phyloP scores from a whole-genome alignment of 1,140 invertebrate genomes.

The Pseudomyrmex sp. region DNA sequence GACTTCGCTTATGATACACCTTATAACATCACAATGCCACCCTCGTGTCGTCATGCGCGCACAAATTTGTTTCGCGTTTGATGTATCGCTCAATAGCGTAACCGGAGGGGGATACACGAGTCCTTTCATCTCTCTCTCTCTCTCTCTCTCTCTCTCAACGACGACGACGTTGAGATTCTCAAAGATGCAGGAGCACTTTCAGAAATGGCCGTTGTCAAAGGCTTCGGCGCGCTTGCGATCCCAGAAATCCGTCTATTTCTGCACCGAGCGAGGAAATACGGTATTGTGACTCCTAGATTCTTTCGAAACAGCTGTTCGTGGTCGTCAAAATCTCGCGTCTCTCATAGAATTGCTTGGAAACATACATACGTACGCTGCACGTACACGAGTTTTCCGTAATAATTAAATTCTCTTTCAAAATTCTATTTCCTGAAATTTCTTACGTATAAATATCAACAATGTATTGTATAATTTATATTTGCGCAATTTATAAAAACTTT shows the following conservation, averaged over 20 bases:
- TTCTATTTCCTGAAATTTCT: neutral
- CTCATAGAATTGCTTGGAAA: neutral
- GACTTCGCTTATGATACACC: constrained; percentile 49
- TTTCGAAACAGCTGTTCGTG: constrained; percentile 17
- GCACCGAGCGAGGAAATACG: constrained; percentile 7
- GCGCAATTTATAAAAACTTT: too few species aligned
- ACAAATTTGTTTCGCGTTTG: constrained; percentile 58
- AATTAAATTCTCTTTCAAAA: constrained; percentile 26
- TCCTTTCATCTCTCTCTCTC: constrained; percentile 35
- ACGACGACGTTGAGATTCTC: constrained; percentile 37
- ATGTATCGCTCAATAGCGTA: constrained; percentile 48
- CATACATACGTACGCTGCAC: neutral
- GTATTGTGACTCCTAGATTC: constrained; percentile 13
- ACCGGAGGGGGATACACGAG: constrained; percentile 23
- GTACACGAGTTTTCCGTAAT: neutral
- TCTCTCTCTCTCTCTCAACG: constrained; percentile 1
- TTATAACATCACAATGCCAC: constrained; percentile 52
- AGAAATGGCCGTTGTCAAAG: constrained; percentile 52
- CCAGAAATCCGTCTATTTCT: constrained; percentile 50
- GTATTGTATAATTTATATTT: too few species aligned
- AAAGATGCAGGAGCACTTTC: constrained; percentile 51
- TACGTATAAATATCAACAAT: neutral
- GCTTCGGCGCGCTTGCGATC: constrained; percentile 16
- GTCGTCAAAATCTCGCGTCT: constrained; percentile 19
- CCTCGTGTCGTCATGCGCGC: constrained; percentile 7